Evolutionary conservation across 2,888 invertebrate genomes (phyloP), one percentile per base, ranked within the genome.

Genomic region (Brachynemurus nebulosus): DNA sequence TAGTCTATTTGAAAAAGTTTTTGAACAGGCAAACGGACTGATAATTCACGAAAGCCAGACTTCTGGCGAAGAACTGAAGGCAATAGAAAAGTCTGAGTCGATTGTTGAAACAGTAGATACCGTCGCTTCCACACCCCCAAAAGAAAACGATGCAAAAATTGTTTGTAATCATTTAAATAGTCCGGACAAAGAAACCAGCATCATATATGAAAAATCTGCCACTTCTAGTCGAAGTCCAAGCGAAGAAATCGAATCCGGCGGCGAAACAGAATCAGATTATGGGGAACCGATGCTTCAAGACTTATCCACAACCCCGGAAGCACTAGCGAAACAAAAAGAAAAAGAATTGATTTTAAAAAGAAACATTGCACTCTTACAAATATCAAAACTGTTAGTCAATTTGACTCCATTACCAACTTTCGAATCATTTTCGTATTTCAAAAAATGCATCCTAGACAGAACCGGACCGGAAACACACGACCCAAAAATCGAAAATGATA

Each of bases 1-100:
- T 20, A 47, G 48, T 21, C 21, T 37, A 4, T 55, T 61, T 45
- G 57, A 61, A 45, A 42, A 36, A 35, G 34, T 53, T 17, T 20
- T 48, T 52, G 33, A 37, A n/a, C 9, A 20, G 9, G 23, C 18
- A 6, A n/a, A n/a, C n/a, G n/a, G n/a, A n/a, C n/a, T n/a, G n/a
- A n/a, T n/a, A n/a, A n/a, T n/a, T n/a, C n/a, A n/a, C n/a, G n/a
- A n/a, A n/a, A n/a, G n/a, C n/a, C n/a, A n/a, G n/a, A n/a, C n/a
- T n/a, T n/a, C n/a, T n/a, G n/a, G n/a, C n/a, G n/a, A n/a, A n/a
- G n/a, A n/a, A n/a, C 8, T 14, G 17, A 25, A 40, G 5, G n/a
- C n/a, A n/a, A n/a, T n/a, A n/a, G n/a, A n/a, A n/a, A n/a, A n/a
- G n/a, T n/a, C n/a, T n/a, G 27, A 40, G 30, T 14, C 16, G 8